Conservation (phyloP, 2,888 invertebrate species). For the Macrosoma leucophasiata region DNA sequence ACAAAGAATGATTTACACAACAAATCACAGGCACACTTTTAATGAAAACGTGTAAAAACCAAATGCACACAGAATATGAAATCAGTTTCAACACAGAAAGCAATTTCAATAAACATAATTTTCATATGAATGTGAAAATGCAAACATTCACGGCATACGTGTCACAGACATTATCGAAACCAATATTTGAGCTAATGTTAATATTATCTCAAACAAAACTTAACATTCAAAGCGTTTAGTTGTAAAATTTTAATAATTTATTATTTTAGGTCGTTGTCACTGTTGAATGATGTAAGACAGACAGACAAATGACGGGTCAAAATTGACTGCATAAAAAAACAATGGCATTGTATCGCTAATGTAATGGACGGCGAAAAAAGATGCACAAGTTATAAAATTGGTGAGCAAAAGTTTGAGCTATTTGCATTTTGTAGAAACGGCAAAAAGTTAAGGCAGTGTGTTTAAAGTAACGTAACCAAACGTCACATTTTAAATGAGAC, state of each 20-base stretch:
- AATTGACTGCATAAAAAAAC: slow-evolving; percentile 45
- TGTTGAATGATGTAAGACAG: slow-evolving; percentile 59
- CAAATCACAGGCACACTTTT: too few relatives aligned
- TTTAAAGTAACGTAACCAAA: too few relatives aligned
- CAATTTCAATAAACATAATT: too few relatives aligned
- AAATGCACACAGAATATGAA: too few relatives aligned
- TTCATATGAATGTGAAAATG: slow-evolving; percentile 27
- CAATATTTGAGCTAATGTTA: too few relatives aligned
- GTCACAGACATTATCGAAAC: too few relatives aligned
- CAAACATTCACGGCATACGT: slow-evolving; percentile 23
- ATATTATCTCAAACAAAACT: too few relatives aligned
- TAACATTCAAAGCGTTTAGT: slow-evolving; percentile 31
- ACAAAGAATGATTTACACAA: too few relatives aligned
- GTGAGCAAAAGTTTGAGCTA: slow-evolving; percentile 27
- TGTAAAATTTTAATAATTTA: slow-evolving; percentile 54
- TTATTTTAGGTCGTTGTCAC: slow-evolving; percentile 64
- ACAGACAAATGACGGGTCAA: slow-evolving; percentile 51
- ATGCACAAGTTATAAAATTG: slow-evolving; percentile 40
- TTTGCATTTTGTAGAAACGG: slow-evolving; percentile 38
- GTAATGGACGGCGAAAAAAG: slow-evolving; percentile 41
- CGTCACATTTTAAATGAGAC: too few relatives aligned
- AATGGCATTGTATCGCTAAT: slow-evolving; percentile 47
- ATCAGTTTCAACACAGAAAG: too few relatives aligned
- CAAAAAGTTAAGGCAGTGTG: slow-evolving; percentile 35
- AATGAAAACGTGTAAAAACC: too few relatives aligned